Percentiles rank a stretch among this genome's conserved stretches.
Evolutionary conservation across 2,113 vertebrate species (phyloP).

Genomic region (Maccullochella peelii): DNA sequence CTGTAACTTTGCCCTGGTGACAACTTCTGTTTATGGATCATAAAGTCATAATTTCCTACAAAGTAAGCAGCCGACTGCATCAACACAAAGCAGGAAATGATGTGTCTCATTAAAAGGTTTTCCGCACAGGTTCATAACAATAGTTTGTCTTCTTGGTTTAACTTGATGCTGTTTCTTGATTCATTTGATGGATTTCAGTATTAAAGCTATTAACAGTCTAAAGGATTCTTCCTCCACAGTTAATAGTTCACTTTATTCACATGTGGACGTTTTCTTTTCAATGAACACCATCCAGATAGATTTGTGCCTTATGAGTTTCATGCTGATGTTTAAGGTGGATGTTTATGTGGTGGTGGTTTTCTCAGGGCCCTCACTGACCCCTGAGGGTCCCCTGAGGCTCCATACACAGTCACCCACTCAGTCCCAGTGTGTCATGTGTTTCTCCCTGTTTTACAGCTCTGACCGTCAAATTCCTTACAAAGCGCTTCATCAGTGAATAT

Average conservation of each 20-base stretch:
- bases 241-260: too few species aligned
- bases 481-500: conserved; percentile 95
- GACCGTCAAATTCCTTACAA: conserved; percentile 94
- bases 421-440: too few species aligned
- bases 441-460: conserved; percentile 82
- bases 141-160: too few species aligned
- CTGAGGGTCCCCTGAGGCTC: neutral
- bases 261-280: neutral
- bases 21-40: neutral
- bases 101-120: neutral
- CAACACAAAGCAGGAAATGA: neutral
- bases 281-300: neutral
- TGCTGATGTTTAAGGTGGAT: conserved; percentile 9
- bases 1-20: neutral
- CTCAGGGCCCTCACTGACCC: conserved; percentile 44
- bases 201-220: too few species aligned
- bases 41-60: neutral
- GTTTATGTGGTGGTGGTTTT: conserved; percentile 35
- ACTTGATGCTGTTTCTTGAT: neutral
- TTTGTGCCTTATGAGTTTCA: neutral
- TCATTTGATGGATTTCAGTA: neutral
- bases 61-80: neutral
- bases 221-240: too few species aligned
- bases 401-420: too few species aligned
- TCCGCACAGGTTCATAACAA: neutral